phyloP scores from a whole-genome alignment of 2,113 vertebrate species.

The Thermophis baileyi region DNA sequence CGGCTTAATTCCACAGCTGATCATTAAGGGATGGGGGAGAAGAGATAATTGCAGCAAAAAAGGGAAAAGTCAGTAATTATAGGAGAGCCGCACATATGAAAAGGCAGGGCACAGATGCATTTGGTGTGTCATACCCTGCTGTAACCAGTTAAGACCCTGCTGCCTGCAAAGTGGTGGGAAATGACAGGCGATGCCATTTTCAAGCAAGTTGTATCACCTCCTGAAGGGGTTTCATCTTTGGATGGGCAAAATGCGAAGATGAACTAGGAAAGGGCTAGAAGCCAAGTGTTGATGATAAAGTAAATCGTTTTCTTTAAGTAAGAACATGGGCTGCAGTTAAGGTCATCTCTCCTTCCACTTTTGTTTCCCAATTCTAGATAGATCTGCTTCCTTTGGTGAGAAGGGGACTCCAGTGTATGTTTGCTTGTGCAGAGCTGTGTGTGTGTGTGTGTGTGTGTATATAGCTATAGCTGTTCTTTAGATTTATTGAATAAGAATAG shows the following conservation, averaged over 20 bases:
- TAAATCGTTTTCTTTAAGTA: not conserved
- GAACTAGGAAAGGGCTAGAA: not conserved
- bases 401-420: not conserved
- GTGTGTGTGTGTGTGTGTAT: too few species aligned
- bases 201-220: conserved; percentile 8
- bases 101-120: conserved; percentile 38
- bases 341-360: not conserved
- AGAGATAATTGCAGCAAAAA: conserved; percentile 54
- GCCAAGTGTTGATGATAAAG: not conserved
- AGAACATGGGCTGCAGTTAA: not conserved
- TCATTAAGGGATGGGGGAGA: conserved; percentile 54
- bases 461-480: not conserved
- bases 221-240: not conserved
- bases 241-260: not conserved
- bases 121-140: conserved; percentile 18
- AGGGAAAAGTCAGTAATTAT: conserved; percentile 48
- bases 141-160: not conserved
- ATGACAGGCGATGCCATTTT: conserved; percentile 7
- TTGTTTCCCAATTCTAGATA: not conserved
- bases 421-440: not conserved
- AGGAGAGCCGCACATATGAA: conserved; percentile 39
- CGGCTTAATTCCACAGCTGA: conserved; percentile 60
- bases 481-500: not conserved
- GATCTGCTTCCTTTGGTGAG: not conserved
- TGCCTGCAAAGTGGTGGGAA: conserved; percentile 37